Conservation (phyloP, 37 sponge, comb jelly and placozoan genomes). For the Amphimedon queenslandica region DNA sequence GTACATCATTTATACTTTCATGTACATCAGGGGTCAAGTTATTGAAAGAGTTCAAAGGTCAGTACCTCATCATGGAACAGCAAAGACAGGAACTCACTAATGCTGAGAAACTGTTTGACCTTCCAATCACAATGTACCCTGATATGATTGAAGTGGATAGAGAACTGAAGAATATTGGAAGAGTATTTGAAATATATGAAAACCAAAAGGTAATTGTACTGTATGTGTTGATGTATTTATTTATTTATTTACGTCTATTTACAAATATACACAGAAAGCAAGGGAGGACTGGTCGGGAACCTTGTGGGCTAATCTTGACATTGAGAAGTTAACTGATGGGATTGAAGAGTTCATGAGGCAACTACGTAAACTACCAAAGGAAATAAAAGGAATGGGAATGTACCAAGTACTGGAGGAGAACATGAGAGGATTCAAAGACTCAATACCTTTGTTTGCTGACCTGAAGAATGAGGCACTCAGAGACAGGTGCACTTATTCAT, state of each 20-base stretch:
- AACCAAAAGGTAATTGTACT: conserved; percentile 70
- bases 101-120: conserved; percentile 98
- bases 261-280: conserved; percentile 48
- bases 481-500: conserved; percentile 47
- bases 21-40: conserved; percentile 45
- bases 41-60: conserved; percentile 69
- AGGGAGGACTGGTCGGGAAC: conserved; percentile 97
- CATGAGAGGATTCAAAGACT: conserved; percentile 96
- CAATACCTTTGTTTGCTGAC: conserved; percentile 96
- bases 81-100: conserved; percentile 90
- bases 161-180: conserved; percentile 69
- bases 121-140: conserved; percentile 88
- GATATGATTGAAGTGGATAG: conserved; percentile 84
- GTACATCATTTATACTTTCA: neutral
- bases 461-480: conserved; percentile 97
- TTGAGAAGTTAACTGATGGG: conserved; percentile 82
- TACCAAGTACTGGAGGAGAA: conserved; percentile 93
- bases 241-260: conserved; percentile 15
- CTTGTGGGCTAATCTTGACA: conserved; percentile 97
- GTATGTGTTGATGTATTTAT: neutral
- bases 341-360: conserved; percentile 91
- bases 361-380: conserved; percentile 88
- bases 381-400: conserved; percentile 83
- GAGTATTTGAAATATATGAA: conserved; percentile 84
- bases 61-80: conserved; percentile 66